These are phyloP conservation scores for Dione vanillae DNA, from an alignment of 2,888 invertebrate genomes.

Conservation along the genomic window DNA sequence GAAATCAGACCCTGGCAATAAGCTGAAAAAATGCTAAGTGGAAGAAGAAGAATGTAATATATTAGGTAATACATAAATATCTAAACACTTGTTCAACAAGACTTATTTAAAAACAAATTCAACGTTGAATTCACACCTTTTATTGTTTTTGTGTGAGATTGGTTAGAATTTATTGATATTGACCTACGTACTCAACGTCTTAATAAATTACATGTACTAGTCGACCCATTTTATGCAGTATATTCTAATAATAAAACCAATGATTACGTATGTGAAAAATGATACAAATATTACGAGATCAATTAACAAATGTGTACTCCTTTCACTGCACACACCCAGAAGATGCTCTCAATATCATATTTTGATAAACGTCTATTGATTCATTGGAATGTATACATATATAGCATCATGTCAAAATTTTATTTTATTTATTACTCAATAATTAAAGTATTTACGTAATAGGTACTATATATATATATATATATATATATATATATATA, in stretches of 20 bases:
- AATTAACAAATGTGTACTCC: constrained; percentile 66
- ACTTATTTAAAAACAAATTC: no score
- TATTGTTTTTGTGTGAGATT: no score
- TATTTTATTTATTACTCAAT: constrained; percentile 17
- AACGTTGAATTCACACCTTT: background rate
- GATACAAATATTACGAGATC: constrained; percentile 70
- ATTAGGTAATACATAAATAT: no score
- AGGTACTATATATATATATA: no score
- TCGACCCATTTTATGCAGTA: background rate
- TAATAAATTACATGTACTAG: background rate
- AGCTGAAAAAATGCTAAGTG: no score
- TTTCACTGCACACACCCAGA: constrained; percentile 61
- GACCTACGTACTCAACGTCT: background rate
- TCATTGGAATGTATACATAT: constrained; percentile 23
- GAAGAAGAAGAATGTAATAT: no score
- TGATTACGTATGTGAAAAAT: constrained; percentile 61
- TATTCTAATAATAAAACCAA: constrained; percentile 15
- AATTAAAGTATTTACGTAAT: background rate
- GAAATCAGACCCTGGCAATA: no score
- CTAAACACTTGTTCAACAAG: no score
- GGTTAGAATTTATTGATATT: background rate
- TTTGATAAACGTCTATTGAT: constrained; percentile 42
- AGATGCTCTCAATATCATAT: constrained; percentile 40
- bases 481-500: no score
- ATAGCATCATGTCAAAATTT: constrained; percentile 18